Conservation (phyloP, 2,888 invertebrate species). For the Criorhina ranunculi region DNA sequence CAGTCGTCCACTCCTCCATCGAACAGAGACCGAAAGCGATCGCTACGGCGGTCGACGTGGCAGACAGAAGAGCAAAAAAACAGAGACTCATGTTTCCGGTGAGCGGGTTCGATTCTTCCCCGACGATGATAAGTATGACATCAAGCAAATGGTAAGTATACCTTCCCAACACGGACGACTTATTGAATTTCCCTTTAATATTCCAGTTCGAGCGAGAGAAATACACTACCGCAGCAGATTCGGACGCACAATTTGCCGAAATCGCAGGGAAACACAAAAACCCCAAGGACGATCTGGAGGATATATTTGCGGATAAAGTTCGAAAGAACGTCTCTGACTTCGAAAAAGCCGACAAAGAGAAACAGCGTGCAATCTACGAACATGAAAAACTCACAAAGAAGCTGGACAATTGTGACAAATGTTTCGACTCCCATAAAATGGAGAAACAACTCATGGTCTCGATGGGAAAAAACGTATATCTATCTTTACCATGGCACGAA, state of each 20-base stretch:
- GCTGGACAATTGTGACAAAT: constrained; percentile 92
- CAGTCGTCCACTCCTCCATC: constrained; percentile 87
- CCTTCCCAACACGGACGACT: background rate
- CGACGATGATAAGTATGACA: constrained; percentile 94
- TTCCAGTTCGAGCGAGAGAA: constrained; percentile 92
- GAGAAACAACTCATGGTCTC: constrained; percentile 94
- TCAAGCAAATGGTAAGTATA: constrained; percentile 90
- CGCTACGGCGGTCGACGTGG: constrained; percentile 77
- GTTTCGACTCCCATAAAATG: constrained; percentile 92
- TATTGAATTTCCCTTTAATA: background rate
- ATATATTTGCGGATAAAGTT: constrained; percentile 92
- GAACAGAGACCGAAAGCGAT: constrained; percentile 76
- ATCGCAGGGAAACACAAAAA: constrained; percentile 88
- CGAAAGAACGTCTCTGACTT: constrained; percentile 87
- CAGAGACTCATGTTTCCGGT: constrained; percentile 90
- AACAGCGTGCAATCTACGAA: constrained; percentile 89
- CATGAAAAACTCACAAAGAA: constrained; percentile 89
- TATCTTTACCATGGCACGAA: constrained; percentile 91
- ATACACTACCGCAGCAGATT: constrained; percentile 91
- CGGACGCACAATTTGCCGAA: constrained; percentile 92
- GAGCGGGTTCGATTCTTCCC: constrained; percentile 93
- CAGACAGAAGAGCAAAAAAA: constrained; percentile 82
- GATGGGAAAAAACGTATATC: constrained; percentile 92
- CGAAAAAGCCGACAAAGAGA: constrained; percentile 87
- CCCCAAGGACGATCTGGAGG: constrained; percentile 91